Conservation (phyloP, 2,797 vertebrate species). For the Crenichthys baileyi region DNA sequence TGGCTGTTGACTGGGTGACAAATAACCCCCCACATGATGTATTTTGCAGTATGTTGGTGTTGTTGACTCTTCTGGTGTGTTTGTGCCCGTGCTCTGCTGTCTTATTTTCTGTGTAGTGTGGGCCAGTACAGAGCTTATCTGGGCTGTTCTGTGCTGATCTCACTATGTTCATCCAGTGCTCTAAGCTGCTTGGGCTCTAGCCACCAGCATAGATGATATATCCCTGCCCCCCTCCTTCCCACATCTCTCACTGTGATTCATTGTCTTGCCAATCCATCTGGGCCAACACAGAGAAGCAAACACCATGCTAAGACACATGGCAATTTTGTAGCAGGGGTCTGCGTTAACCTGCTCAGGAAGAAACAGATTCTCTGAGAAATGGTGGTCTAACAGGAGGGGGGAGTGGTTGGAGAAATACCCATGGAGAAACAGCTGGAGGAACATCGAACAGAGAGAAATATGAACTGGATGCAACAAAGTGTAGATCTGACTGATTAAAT, state of each 20-base stretch:
- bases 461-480: conserved; percentile 51
- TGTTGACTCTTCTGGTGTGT: conserved; percentile 40
- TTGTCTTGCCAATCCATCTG: conserved; percentile 76
- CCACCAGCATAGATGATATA: conserved; percentile 79
- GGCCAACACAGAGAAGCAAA: conserved; percentile 63
- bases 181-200: conserved; percentile 77
- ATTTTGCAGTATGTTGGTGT: conserved; percentile 33
- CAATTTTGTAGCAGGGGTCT: conserved; percentile 61
- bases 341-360: conserved; percentile 60
- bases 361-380: conserved; percentile 65
- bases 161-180: conserved; percentile 71
- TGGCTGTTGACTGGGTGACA: conserved; percentile 57
- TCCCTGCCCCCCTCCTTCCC: conserved; percentile 69
- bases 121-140: conserved; percentile 69
- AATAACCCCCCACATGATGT: conserved; percentile 50
- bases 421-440: conserved; percentile 41
- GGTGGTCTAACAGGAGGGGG: conserved; percentile 28
- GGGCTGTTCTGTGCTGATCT: conserved; percentile 75
- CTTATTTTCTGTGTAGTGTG: conserved; percentile 70
- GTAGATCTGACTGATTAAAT: conserved; percentile 65
- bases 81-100: conserved; percentile 45
- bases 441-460: conserved; percentile 20
- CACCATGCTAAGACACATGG: conserved; percentile 74
- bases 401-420: conserved; percentile 34
- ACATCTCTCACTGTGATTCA: conserved; percentile 80